A percentile compares a stretch with the other conserved stretches of the same genome.
These are phyloP conservation scores for Peromyscus maniculatus DNA, from an alignment of 2,113 vertebrate species.

Conservation along the genomic window DNA sequence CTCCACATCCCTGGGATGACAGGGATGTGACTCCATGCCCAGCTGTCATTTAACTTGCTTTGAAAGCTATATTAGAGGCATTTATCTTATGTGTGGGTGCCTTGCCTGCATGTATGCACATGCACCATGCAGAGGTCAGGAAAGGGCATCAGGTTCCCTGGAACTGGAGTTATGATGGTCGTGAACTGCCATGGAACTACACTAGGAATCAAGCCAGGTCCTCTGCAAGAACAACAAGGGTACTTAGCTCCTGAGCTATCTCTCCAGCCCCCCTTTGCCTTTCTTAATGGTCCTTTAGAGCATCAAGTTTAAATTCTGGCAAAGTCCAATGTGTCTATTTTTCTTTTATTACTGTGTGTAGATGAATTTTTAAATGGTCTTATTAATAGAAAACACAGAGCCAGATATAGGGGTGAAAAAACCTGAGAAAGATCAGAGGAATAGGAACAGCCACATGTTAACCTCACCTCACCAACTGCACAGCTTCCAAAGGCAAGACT, in stretches of 20 bases:
- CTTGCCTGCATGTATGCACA: neutral
- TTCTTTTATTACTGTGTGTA: neutral
- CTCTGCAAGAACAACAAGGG: neutral
- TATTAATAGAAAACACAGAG: too few relatives aligned
- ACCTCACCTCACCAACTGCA: too few relatives aligned
- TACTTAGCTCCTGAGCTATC: too few relatives aligned
- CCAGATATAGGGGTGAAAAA: too few relatives aligned
- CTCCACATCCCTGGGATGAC: neutral
- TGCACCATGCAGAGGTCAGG: neutral
- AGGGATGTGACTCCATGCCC: neutral
- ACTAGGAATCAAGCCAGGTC: neutral
- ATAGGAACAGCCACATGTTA: too few relatives aligned
- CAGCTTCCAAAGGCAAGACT: too few relatives aligned
- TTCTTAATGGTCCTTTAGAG: neutral
- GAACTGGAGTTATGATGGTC: neutral
- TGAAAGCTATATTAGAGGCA: neutral
- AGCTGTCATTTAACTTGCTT: neutral
- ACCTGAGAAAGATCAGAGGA: too few relatives aligned
- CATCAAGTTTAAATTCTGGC: conserved; percentile 27
- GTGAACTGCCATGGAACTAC: neutral
- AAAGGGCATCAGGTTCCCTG: neutral
- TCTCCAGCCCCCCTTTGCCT: neutral
- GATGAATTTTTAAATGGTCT: too few relatives aligned
- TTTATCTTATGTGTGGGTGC: too few relatives aligned
- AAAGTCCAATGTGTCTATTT: neutral